Base-by-base conservation (phyloP, 1,140 invertebrate species). In the Apis laboriosa region DNA sequence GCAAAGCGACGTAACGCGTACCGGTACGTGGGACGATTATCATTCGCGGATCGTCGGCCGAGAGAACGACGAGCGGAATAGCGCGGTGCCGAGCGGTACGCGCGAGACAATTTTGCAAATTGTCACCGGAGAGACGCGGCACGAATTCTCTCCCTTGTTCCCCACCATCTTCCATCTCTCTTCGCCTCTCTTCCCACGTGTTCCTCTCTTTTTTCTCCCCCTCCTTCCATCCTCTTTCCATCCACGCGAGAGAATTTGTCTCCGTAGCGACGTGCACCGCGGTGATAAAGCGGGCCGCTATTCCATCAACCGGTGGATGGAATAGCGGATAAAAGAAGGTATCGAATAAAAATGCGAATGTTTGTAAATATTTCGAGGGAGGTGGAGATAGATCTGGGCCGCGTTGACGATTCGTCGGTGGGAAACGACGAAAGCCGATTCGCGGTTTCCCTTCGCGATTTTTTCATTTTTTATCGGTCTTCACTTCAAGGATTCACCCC, bases 31-130 rank as follows among this genome's bases (percentile, higher is more conserved):
- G 78, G 60, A 24, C 78, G 78, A 80, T 73, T 80, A 73, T 79
- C 77, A 63, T 79, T 79, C 68, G 68, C 53, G 77, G 58, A 79
- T 79, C 43, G 68, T 79, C 56, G 77, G 53, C 56, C 49, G 76
- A 60, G 53, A 68, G 53, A 73, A 58, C 28, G 24, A 53, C 24
- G 53, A 11, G 53, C 28, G 9, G 67, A 51, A 19, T 28, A 17
- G 61, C 24, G 24, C 53, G 19, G 53, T 49, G 34, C 71, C 55
- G 70, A 61, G 53, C 55, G 60, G n/a, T 7, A 43, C 24, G 74
- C 74, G 74, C 60, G 24, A 71, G 53, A 72, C 43, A 80, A 80
- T 80, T 80, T 80, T 55, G 60, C 63, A 81, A 81, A 81, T 75
- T 81, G 71, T 64, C 72, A 34, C 53, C 58, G 13, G 24, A 15